Percentiles rank a stretch among this genome's conserved stretches.
phyloP scores from a whole-genome alignment of 2,113 vertebrate genomes.

The Atlantisia rogersi region DNA sequence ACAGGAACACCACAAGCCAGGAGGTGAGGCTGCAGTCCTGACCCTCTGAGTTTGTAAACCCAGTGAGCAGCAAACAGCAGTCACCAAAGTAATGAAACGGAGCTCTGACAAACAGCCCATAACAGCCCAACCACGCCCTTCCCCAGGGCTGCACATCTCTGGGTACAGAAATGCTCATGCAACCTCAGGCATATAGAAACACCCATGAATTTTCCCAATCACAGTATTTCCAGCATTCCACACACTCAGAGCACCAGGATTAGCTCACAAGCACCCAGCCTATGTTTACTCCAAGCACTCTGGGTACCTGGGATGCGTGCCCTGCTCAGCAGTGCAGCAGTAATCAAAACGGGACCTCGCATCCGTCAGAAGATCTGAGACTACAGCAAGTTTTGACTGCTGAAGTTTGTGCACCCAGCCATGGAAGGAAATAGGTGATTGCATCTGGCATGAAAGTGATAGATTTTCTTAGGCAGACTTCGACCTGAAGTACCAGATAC shows the following conservation, averaged over 20 bases:
- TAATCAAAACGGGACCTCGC: neutral
- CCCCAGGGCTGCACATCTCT: neutral
- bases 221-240: neutral
- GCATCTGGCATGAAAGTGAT: neutral
- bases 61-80: fast-evolving
- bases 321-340: neutral
- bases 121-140: neutral
- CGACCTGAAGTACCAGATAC: neutral
- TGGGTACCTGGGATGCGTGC: neutral
- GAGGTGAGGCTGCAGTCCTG: neutral
- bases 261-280: neutral
- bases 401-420: neutral
- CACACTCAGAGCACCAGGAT: neutral
- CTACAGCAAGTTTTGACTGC: neutral
- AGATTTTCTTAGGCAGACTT: neutral
- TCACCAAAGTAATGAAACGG: fast-evolving
- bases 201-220: fast-evolving
- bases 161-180: fast-evolving
- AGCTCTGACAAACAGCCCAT: neutral
- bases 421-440: neutral
- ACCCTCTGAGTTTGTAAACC: neutral
- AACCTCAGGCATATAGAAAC: neutral
- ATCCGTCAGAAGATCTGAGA: neutral
- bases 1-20: fast-evolving
- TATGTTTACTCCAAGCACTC: neutral